phyloP scores from a whole-genome alignment of 2,888 invertebrate genomes.

The Eulithis prunata region DNA sequence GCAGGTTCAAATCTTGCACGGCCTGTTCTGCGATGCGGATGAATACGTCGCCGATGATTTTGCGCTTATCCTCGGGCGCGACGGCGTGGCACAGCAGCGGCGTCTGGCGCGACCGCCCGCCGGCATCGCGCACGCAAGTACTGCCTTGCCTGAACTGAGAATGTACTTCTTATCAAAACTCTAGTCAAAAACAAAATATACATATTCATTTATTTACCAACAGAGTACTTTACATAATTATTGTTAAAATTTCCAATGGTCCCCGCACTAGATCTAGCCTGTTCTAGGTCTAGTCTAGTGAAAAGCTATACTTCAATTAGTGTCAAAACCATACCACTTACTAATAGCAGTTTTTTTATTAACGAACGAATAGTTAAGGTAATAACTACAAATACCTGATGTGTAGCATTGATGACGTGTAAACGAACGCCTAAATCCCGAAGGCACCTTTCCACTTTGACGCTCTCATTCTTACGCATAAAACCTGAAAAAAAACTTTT shows the following conservation, averaged over 20 bases:
- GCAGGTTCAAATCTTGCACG: slow-evolving; percentile 93
- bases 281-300: no score
- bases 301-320: no score
- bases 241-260: no score
- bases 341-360: no score
- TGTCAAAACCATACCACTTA: no score
- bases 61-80: slow-evolving; percentile 98
- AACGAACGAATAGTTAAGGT: not conserved
- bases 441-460: slow-evolving; percentile 93
- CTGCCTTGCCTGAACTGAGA: slow-evolving; percentile 90
- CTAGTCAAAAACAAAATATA: no score
- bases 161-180: not conserved
- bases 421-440: slow-evolving; percentile 92
- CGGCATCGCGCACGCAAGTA: slow-evolving; percentile 89
- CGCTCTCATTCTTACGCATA: slow-evolving; percentile 98
- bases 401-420: slow-evolving; percentile 89
- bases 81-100: slow-evolving; percentile 93
- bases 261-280: no score
- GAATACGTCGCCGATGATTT: slow-evolving; percentile 99
- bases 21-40: slow-evolving; percentile 96
- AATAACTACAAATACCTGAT: slow-evolving; percentile 62
- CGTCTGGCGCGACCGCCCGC: slow-evolving; percentile 85
- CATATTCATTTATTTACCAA: no score
- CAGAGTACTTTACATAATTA: no score
- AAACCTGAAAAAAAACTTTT: slow-evolving; percentile 82